Conservation (phyloP, 1,140 invertebrate species). For the Cydia strobilella region DNA sequence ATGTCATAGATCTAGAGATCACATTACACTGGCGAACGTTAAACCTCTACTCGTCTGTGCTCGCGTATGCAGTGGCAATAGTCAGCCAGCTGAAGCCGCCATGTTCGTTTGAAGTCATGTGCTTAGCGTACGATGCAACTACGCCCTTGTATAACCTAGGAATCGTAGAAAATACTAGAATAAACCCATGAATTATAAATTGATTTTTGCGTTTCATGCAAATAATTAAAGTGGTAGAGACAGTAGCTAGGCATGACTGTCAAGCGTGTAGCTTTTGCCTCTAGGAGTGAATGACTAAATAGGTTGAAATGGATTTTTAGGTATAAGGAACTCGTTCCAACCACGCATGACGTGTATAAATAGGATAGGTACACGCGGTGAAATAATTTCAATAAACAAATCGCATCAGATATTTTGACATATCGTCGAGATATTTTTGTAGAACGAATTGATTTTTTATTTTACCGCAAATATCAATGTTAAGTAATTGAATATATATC, state of each 20-base stretch:
- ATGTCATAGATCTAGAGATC: not conserved
- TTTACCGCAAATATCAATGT: not conserved
- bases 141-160: slow-evolving; percentile 31
- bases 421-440: not conserved
- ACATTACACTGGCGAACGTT: not conserved
- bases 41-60: not conserved
- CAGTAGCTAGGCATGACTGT: not conserved
- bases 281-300: not conserved
- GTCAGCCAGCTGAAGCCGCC: not conserved
- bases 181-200: not conserved
- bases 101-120: slow-evolving; percentile 30
- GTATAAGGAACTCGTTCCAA: not conserved
- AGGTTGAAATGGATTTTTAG: not conserved
- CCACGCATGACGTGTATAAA: not conserved
- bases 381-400: not conserved
- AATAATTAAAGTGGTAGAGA: not conserved
- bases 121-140: slow-evolving; percentile 10
- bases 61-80: not conserved
- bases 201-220: not conserved
- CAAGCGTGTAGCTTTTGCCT: not conserved
- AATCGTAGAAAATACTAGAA: slow-evolving; percentile 6
- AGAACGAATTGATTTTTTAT: not conserved
- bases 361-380: not conserved
- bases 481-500: not conserved
- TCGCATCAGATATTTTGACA: not conserved